phyloP scores from a whole-genome alignment of 2,888 invertebrate genomes.

The Electrophaes corylata region DNA sequence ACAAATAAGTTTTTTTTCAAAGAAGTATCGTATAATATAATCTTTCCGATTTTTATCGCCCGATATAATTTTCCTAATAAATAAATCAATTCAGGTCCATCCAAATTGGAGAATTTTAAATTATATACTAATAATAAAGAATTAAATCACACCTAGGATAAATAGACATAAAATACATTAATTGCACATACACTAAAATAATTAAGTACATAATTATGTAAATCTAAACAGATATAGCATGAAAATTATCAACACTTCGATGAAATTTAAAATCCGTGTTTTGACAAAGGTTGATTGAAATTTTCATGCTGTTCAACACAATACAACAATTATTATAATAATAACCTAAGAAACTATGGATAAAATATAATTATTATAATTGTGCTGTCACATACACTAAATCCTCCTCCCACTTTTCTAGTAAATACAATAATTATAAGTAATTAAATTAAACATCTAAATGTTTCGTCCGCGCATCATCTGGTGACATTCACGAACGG shows the following conservation, averaged over 20 bases:
- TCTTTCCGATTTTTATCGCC: slow-evolving; percentile 49
- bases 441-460: slow-evolving; percentile 55
- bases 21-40: slow-evolving; percentile 41
- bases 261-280: slow-evolving; percentile 25
- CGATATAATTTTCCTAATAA: slow-evolving; percentile 77
- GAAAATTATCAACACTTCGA: slow-evolving; percentile 59
- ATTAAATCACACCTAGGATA: slow-evolving; percentile 67
- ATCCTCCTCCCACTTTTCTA: slow-evolving; percentile 48
- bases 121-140: slow-evolving; percentile 57
- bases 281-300: slow-evolving; percentile 60
- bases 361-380: slow-evolving; percentile 66
- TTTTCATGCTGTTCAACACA: slow-evolving; percentile 66
- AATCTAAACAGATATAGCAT: slow-evolving; percentile 69
- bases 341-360: slow-evolving; percentile 69
- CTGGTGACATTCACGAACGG: slow-evolving; percentile 43
- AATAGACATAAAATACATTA: slow-evolving; percentile 72
- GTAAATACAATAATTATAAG: slow-evolving; percentile 48
- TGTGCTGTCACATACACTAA: slow-evolving; percentile 64
- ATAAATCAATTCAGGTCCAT: slow-evolving; percentile 73
- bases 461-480: slow-evolving; percentile 28
- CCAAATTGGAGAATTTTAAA: slow-evolving; percentile 39
- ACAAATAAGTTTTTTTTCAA: slow-evolving; percentile 3
- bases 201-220: slow-evolving; percentile 51
- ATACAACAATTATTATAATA: slow-evolving; percentile 72
- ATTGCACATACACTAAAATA: slow-evolving; percentile 80